Evolutionary conservation across 2,113 vertebrate species (phyloP).

Genomic region (Ceyx margarethae): DNA sequence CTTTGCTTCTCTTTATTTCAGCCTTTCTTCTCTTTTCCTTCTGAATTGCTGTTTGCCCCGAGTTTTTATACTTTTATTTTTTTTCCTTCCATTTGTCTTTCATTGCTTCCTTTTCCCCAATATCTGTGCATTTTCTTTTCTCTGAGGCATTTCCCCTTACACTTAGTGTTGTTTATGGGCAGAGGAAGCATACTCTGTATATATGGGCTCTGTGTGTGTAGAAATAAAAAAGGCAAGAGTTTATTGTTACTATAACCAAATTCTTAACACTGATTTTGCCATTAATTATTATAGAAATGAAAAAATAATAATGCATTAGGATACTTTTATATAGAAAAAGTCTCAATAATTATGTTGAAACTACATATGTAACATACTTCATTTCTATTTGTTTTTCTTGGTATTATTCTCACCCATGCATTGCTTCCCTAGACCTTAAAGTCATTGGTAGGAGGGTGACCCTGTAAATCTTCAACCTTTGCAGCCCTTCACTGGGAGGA

Average conservation of each 20-base stretch:
- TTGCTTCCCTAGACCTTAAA: not conserved
- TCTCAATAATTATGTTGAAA: not conserved
- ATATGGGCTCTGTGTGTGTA: rapidly evolving
- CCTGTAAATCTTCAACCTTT: not conserved
- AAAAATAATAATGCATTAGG: not conserved
- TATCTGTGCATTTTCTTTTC: not conserved
- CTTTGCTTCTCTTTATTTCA: not conserved
- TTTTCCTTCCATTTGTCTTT: not conserved
- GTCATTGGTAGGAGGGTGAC: not conserved
- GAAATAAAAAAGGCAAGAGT: not conserved
- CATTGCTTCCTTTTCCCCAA: not conserved
- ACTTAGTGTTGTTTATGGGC: not conserved
- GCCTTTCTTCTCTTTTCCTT: not conserved
- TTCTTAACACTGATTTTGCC: not conserved
- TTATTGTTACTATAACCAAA: not conserved
- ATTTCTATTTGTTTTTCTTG: not conserved
- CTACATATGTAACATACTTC: not conserved
- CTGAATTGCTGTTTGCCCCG: not conserved
- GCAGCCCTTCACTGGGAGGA: not conserved
- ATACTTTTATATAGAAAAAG: not conserved
- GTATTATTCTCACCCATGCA: not conserved
- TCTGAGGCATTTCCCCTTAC: not conserved
- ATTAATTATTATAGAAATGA: not conserved
- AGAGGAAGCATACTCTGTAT: not conserved
- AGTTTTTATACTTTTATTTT: not conserved